Base-by-base conservation (phyloP, 1,140 invertebrate genomes). In the Physella acuta region DNA sequence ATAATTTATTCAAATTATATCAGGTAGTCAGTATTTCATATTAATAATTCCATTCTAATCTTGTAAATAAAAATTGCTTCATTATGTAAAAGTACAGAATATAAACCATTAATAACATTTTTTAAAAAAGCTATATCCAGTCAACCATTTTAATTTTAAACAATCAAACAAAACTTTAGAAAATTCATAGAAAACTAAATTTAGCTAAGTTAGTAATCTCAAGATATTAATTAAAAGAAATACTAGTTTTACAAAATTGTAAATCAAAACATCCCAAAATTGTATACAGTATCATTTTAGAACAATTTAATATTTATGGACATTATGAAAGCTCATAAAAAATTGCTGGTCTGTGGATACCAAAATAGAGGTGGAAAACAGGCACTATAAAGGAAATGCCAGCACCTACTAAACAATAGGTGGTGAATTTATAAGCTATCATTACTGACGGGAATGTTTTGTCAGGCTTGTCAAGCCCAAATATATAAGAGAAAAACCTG, bases 301-400 rank as follows among this genome's bases (percentile, higher is more conserved):
- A 3, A 34, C 34, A 62, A 34, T 61, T 37, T 61, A 34, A 61
- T 34, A 17, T 34, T 34, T n/a, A 26, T n/a, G n/a, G n/a, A n/a
- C n/a, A 58, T 71, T 37, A 75, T 20, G 68, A 52, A 44, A 73
- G 70, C 58, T 94, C 93, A 3, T 92, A 93, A 78, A 92, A 93
- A 86, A 93, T 93, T 2, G 91, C 91, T 0, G 90, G 89, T 77
- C 93, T 83, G 81, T 92, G 91, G 69, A 95, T 93, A 59, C 88
- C 88, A 31, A 94, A 82, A 61, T 90, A 84, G 52, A 89, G 86
- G 83, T 95, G 95, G 8, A 93, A 86, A 75, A 90, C 89, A 5
- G 94, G 93, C 70, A 93, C 86, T 17, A 92, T 77, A 85, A 90
- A 93, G 5, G 91, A 87, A 3, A 90, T 91, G 39, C 82, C 90